A percentile compares a stretch with the other conserved stretches of the same genome.
These are phyloP conservation scores for Nemurella pictetii DNA, from an alignment of 2,888 invertebrate species.

Conservation along the genomic window DNA sequence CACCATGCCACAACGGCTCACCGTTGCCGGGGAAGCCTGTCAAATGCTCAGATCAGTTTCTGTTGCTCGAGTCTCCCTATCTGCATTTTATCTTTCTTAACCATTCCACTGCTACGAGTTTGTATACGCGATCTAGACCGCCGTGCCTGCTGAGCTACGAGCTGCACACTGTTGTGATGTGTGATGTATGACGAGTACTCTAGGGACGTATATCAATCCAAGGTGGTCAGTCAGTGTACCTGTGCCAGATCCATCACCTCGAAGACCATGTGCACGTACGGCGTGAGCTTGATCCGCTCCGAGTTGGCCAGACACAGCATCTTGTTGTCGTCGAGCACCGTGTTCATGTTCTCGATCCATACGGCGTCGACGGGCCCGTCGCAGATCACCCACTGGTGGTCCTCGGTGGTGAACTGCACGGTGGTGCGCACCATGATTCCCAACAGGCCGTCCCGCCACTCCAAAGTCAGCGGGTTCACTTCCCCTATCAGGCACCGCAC, in stretches of 20 bases:
- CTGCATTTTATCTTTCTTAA: too few relatives aligned
- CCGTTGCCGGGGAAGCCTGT: slow-evolving; percentile 87
- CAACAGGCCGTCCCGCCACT: slow-evolving; percentile 89
- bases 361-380: slow-evolving; percentile 92
- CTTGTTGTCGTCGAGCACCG: slow-evolving; percentile 90
- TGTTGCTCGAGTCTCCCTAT: too few relatives aligned
- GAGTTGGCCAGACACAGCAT: slow-evolving; percentile 91
- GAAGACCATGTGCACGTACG: slow-evolving; percentile 88
- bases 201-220: too few relatives aligned
- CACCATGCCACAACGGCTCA: slow-evolving; percentile 80
- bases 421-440: slow-evolving; percentile 60
- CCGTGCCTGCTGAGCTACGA: too few relatives aligned
- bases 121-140: too few relatives aligned
- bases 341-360: slow-evolving; percentile 94
- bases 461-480: slow-evolving; percentile 78
- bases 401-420: slow-evolving; percentile 56
- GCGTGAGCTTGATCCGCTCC: slow-evolving; percentile 85
- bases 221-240: not conserved
- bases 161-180: too few relatives aligned
- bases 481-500: too few relatives aligned
- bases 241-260: slow-evolving; percentile 83
- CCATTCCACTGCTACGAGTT: too few relatives aligned
- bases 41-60: not conserved
- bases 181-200: too few relatives aligned
- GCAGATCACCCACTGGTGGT: slow-evolving; percentile 90